Base-by-base conservation (phyloP, 2,888 invertebrate genomes). In the Phoenoteleia sp. region DNA sequence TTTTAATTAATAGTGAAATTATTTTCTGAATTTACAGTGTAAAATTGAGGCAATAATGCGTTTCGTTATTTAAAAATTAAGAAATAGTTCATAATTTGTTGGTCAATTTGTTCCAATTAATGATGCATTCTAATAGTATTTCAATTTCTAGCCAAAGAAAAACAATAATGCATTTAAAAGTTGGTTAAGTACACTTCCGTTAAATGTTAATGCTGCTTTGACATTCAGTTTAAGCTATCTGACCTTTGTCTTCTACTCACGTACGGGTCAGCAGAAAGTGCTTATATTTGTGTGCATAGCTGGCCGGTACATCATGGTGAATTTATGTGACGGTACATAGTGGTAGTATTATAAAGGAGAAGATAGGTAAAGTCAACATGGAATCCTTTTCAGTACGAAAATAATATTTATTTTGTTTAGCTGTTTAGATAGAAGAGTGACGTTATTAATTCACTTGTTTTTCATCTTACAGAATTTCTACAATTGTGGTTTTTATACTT, bases 311-410 rank as follows among this genome's bases (percentile, higher is more conserved):
- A 66, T 67, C 67, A 71, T 74, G 87, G 75, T 84, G 85, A 92
- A 92, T 92, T 92, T 92, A 92, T 92, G 90, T 89, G 88, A 87
- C 81, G 45, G 27, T 86, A 89, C 91, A 92, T 92, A 92, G 90
- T 85, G 85, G 86, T 82, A 89, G 88, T 89, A 90, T 91, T 91
- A 91, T 92, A 92, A 91, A 92, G 91, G 92, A 92, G 92, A 91
- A 91, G 91, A 91, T 92, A 92, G 92, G 91, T 92, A 91, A 90
- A 90, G 29, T 49, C 15, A 11, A 17, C 60, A 33, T 15, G 15
- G 15, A 47, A 19, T 33, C 6, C 33, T 33, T 33, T 33, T 33
- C 33, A 33, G 9, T 33, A n/a, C n/a, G n/a, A n/a, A n/a, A n/a
- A n/a, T n/a, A n/a, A n/a, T n/a, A n/a, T n/a, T n/a, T n/a, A n/a